Evolutionary conservation across 2,888 invertebrate genomes (phyloP).

Genomic region (Yponomeuta plumbellus): DNA sequence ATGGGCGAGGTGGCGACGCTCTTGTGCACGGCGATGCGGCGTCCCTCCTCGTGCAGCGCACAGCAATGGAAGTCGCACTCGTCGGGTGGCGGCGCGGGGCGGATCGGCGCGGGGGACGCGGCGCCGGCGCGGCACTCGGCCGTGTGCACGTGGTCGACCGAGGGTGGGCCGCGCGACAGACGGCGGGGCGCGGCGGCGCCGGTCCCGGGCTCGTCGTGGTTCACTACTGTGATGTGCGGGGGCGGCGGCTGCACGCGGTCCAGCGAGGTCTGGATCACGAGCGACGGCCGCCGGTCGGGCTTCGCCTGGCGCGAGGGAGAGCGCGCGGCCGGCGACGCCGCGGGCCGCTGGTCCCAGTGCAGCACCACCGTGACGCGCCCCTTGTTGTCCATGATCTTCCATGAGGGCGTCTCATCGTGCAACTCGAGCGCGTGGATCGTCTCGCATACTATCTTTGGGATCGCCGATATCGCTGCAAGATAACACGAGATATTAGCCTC

Average conservation of each 20-base stretch:
- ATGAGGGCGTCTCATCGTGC: conserved; percentile 97
- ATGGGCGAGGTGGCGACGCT: conserved; percentile 95
- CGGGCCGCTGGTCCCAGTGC: conserved; percentile 95
- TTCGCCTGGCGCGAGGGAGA: conserved; percentile 69
- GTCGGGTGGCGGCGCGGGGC: conserved; percentile 78
- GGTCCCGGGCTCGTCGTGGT: conserved; percentile 92
- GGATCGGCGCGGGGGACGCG: conserved; percentile 76
- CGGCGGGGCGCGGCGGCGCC: conserved; percentile 64
- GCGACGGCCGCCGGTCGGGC: conserved; percentile 80
- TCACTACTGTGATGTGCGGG: conserved; percentile 95
- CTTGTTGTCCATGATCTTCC: conserved; percentile 99
- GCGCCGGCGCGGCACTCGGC: conserved; percentile 85
- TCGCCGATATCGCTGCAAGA: conserved; percentile 91
- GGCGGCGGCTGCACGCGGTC: conserved; percentile 82
- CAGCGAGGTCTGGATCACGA: conserved; percentile 85
- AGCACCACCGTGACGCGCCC: conserved; percentile 97
- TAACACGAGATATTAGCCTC: not conserved
- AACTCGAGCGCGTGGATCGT: conserved; percentile 96
- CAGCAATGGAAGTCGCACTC: conserved; percentile 98
- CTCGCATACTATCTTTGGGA: conserved; percentile 98
- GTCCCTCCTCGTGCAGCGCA: conserved; percentile 94
- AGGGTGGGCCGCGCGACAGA: conserved; percentile 71
- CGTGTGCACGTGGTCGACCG: conserved; percentile 87
- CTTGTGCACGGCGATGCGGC: conserved; percentile 93
- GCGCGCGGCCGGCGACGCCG: conserved; percentile 77